Conservation (phyloP, 1,140 invertebrate genomes). For the Neodiprion fabricii region DNA sequence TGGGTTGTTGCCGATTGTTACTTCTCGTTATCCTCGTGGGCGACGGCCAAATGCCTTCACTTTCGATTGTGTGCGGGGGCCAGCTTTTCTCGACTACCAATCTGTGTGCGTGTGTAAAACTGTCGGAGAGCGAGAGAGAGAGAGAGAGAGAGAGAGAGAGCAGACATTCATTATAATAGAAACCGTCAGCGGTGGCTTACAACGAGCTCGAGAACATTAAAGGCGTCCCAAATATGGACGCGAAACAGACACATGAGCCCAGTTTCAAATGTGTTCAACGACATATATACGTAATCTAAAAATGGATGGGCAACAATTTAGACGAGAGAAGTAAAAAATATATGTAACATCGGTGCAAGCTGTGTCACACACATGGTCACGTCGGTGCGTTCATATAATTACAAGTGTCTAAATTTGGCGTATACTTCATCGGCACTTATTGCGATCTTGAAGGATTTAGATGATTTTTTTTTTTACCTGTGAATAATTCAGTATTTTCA, state of each 20-base stretch:
- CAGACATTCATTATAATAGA: no score
- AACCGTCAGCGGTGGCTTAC: no score
- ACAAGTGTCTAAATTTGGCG: no score
- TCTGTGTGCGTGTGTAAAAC: neutral
- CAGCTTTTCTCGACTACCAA: neutral
- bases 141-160: no score
- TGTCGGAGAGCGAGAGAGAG: neutral
- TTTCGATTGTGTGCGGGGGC: neutral
- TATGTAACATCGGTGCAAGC: no score
- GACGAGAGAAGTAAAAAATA: no score
- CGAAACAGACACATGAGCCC: neutral
- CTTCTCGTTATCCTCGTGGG: neutral
- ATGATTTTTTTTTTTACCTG: no score
- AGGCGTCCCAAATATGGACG: conserved; percentile 3
- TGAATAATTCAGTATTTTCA: no score
- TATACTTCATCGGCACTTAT: no score
- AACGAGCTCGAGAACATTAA: neutral
- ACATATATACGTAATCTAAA: neutral
- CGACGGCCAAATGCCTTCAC: neutral
- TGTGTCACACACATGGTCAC: no score
- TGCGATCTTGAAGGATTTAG: no score
- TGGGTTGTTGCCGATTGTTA: neutral
- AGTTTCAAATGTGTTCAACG: neutral
- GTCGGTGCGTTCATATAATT: no score
- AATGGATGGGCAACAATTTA: neutral